phyloP scores from a whole-genome alignment of 2,797 vertebrate species.

The Varecia variegata region DNA sequence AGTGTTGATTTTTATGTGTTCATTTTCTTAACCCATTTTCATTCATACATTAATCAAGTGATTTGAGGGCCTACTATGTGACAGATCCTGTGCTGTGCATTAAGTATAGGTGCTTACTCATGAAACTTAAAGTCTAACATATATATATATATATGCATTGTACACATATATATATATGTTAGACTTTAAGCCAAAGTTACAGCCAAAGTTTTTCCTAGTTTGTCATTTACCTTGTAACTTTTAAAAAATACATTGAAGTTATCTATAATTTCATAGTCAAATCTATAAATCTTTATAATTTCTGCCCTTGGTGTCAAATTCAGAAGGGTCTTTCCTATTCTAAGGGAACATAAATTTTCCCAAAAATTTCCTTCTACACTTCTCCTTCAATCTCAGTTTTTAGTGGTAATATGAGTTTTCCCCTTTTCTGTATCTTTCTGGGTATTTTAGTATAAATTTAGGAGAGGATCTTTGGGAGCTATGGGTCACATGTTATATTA shows the following conservation, averaged over 20 bases:
- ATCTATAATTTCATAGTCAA: background rate
- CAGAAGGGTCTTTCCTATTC: background rate
- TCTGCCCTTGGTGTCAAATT: background rate
- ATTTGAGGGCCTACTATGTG: background rate
- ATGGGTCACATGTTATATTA: background rate
- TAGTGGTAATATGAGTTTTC: background rate
- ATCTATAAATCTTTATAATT: background rate
- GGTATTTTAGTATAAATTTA: background rate
- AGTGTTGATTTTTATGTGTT: background rate
- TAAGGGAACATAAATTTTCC: background rate
- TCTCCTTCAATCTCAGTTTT: background rate
- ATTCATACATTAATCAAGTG: background rate
- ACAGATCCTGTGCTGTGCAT: background rate
- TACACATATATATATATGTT: background rate
- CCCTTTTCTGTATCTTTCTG: background rate
- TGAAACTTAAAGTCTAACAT: background rate
- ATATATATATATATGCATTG: background rate
- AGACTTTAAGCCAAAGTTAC: too few species aligned
- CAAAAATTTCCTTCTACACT: background rate
- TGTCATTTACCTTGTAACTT: constrained; percentile 18
- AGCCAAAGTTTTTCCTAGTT: background rate
- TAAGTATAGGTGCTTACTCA: background rate
- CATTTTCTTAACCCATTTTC: background rate
- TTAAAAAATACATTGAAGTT: background rate
- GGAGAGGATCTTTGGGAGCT: background rate